Conservation (phyloP, 2,797 vertebrate species). For the Catamblyrhynchus diadema region DNA sequence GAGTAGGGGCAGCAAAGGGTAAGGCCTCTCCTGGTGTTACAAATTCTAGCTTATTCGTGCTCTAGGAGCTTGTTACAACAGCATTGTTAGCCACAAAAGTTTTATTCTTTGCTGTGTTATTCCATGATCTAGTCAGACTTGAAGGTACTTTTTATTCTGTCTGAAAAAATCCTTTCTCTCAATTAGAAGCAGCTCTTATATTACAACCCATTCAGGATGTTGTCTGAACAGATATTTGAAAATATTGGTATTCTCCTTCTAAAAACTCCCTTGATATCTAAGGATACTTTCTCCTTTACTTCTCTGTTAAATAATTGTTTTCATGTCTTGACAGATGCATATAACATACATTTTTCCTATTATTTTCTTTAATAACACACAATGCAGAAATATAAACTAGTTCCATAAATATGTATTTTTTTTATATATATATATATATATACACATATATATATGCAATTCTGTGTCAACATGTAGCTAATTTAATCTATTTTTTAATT, state of each 20-base stretch:
- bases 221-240: background rate
- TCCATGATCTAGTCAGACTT: background rate
- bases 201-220: background rate
- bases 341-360: background rate
- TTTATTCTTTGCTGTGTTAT: background rate
- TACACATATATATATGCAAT: too few relatives aligned
- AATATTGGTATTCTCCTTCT: background rate
- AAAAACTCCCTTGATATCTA: background rate
- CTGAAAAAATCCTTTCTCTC: background rate
- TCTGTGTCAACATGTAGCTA: background rate
- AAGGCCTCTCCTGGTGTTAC: background rate
- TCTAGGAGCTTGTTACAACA: background rate
- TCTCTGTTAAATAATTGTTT: background rate
- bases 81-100: background rate
- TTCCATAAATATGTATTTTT: too few relatives aligned
- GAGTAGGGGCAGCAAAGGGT: background rate
- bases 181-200: background rate
- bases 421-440: background rate
- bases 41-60: background rate
- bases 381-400: background rate
- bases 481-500: background rate
- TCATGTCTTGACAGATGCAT: background rate
- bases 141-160: background rate
- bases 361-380: background rate
- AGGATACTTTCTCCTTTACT: background rate